Base-by-base conservation (phyloP, 1,140 invertebrate genomes). In the Dermatophagoides farinae region DNA sequence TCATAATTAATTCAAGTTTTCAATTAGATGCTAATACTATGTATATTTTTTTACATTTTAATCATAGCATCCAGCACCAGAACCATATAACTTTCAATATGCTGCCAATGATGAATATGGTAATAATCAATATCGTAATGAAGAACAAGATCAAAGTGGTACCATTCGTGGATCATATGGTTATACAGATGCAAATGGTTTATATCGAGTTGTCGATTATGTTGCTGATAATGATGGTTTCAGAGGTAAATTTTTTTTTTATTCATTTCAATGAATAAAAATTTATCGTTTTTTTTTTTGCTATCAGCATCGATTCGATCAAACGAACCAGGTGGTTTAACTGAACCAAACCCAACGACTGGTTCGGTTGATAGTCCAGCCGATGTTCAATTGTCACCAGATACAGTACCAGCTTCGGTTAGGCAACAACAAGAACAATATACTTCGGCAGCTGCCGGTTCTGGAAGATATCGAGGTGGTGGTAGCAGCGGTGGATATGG, bases 201-300 rank as follows among this genome's bases (percentile, higher is more conserved):
- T 64, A 4, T 65, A 66, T 25, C 22, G 66, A 23, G 49, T 50
- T 20, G 66, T 67, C 9, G 62, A 67, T 43, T 67, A 67, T 46
- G 22, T 64, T 38, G 66, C 66, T 55, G 66, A 66, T 43, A 64
- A 50, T 0, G 44, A 64, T 23, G 66, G 66, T 22, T 67, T 58
- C 49, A 68, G 74, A 60, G 75, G 76, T 53, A 67, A 73, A 25
- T 72, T 71, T n/a, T 68, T 37, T n/a, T 44, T 44, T 10, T 31
- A 31, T 31, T 8, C 2, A 31, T 4, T 8, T 31, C 8, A 8
- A 31, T 31, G 31, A 31, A 4, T 31, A 31, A 31, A 31, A 31
- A 10, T 44, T 44, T 44, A 5, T 44, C 1, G 43, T 44, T 44
- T 44, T 1, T 50, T 23, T 50, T 25, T 23, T 2, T 50, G 9